Evolutionary conservation across 2,113 vertebrate genomes (phyloP), one percentile per base, ranked within the genome.

Genomic region (Peromyscus polionotus): DNA sequence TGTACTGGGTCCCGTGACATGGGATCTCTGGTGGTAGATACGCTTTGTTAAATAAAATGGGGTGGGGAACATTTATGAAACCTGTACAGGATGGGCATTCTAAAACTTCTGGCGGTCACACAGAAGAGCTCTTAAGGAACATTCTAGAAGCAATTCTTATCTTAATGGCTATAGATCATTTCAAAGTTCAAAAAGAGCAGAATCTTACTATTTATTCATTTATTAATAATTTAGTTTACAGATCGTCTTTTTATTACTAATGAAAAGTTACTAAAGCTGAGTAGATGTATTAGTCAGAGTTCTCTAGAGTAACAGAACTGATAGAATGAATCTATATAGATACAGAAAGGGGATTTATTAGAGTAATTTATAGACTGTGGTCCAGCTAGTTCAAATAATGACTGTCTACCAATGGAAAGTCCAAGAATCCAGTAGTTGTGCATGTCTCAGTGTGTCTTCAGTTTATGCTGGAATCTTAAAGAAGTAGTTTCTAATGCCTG

Each of bases 71-170:
- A 72, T 45, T 59, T 96, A 26, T 77, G 75, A 88, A 94, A 95
- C 92, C 59, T 97, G 39, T 89, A 88, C 72, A 51, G 36, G 28
- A 31, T 28, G 51, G 76, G n/a, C 45, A 57, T 95, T 76, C 42
- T 80, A 76, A 89, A 59, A 79, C 65, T 28, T 96, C 63, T 93
- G 90, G 48, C 73, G 45, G n/a, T 28, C 63, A 73, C 63, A 65
- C 42, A 83, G 63, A 93, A 65, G 45, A 87, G 14, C 17, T 85
- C 7, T 36, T 70, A 24, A 51, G 61, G 51, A 94, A 57, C 76
- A 89, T 80, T 97, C 85, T 94, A 91, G 70, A 94, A 83, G 28
- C 33, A 31, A 80, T 94, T 93, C 87, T 94, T 95, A 70, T 73
- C 42, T 90, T 83, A 95, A 79, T 92, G 70, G 13, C 59, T 95